Base-by-base conservation (phyloP, 2,888 invertebrate genomes). In the Stenurella melanura region DNA sequence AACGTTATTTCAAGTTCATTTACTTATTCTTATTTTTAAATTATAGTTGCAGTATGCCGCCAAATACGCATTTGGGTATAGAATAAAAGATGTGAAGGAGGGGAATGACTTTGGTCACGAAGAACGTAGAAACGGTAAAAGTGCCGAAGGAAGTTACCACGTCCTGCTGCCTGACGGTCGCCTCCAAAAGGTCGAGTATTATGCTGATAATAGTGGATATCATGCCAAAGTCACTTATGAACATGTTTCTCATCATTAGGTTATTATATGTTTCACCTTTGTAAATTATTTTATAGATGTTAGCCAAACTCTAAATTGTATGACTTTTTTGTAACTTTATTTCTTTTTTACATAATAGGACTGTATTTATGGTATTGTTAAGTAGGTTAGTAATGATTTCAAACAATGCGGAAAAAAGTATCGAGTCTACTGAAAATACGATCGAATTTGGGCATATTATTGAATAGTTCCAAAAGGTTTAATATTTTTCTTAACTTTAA, bases 21-120 rank as follows among this genome's bases (percentile, higher is more conserved):
- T n/a, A n/a, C 34, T 64, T 72, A 34, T 56, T 66, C 42, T 42
- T 10, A 15, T 56, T 56, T 56, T 58, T 69, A 74, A 72, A 66
- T 86, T 86, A 71, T 80, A 88, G 87, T 72, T 86, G 19, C 87
- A 88, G 76, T 89, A 90, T 70, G 89, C 89, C 3, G 85, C 89
- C 6, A 86, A 89, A 74, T 92, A 92, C 85, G 90, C 90, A 64
- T 92, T 92, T 82, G 91, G 95, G 1, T 96, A 96, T 90, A 90
- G 93, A 77, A 95, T 96, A 5, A 91, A 92, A 73, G 95, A 96
- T 88, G 92, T 92, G 77, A 90, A 93, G 83, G 92, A 92, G 78
- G 94, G 94, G 69, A 95, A 94, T 86, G 93, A 95, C 87, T 96
- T 93, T 87, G 95, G 95, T 10, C 96, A 96, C 87, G 92, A 93